Evolutionary conservation across 2,113 vertebrate genomes (phyloP).

Genomic region (Silurus glanis): DNA sequence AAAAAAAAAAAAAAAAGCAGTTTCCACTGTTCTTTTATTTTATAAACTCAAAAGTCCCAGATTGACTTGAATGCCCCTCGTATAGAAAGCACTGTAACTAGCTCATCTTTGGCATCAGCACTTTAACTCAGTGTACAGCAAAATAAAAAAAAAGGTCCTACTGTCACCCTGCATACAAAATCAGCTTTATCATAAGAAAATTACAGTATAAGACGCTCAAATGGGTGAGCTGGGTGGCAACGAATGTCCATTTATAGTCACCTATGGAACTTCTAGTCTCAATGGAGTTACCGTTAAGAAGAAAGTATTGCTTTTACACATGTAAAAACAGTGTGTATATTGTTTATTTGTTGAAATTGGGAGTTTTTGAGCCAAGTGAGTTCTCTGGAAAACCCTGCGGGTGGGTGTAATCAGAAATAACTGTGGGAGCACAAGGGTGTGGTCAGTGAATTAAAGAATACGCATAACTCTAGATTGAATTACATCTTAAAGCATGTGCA

Average conservation of each 20-base stretch:
- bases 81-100: neutral
- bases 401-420: neutral
- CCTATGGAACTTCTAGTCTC: neutral
- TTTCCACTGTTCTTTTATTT: too few species aligned
- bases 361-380: neutral
- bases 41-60: too few species aligned
- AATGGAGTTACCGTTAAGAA: neutral
- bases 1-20: too few species aligned
- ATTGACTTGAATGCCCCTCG: too few species aligned
- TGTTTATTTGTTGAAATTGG: neutral
- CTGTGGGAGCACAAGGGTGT: neutral
- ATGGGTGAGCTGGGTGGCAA: too few species aligned
- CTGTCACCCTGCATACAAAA: neutral
- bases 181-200: neutral
- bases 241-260: neutral
- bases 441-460: neutral
- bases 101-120: neutral
- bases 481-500: neutral
- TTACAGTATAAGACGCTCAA: too few species aligned
- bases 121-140: neutral
- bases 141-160: neutral
- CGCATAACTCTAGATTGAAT: neutral
- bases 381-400: neutral
- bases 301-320: neutral
- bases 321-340: neutral